phyloP scores from a whole-genome alignment of 2,797 vertebrate genomes.

The Diplodus sargus region DNA sequence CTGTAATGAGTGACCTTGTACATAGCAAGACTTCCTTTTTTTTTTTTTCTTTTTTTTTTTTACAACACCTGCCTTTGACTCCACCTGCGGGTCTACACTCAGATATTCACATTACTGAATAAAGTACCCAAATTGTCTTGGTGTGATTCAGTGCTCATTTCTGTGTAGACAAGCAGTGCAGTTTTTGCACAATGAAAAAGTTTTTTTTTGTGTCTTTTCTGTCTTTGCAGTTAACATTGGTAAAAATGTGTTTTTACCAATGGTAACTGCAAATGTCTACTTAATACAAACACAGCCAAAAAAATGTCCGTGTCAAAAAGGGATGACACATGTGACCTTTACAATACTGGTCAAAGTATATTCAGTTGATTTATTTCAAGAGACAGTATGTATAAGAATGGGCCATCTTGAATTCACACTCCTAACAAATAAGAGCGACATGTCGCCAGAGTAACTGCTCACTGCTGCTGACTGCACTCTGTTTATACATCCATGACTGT shows the following conservation, averaged over 20 bases:
- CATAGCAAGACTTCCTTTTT: neutral
- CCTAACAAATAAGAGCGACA: too few species aligned
- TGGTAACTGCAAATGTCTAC: neutral
- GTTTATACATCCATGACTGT: too few species aligned
- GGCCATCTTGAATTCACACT: too few species aligned
- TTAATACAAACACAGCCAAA: neutral
- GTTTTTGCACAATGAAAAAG: neutral
- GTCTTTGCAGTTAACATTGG: too few species aligned
- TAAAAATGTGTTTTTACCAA: neutral
- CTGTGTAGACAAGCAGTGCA: neutral
- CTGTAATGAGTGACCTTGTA: conserved; percentile 48
- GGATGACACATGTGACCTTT: neutral
- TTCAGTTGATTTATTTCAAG: too few species aligned
- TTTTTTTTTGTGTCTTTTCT: neutral
- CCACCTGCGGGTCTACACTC: conserved; percentile 5
- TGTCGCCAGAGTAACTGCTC: too few species aligned
- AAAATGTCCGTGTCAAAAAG: neutral
- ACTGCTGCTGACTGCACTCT: too few species aligned
- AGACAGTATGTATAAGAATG: too few species aligned
- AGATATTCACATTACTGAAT: conserved; percentile 3
- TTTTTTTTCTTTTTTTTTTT: neutral
- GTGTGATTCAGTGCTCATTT: neutral
- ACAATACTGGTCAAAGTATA: neutral
- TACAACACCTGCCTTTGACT: conserved; percentile 12
- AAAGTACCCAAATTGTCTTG: neutral